phyloP scores from a whole-genome alignment of 1,140 invertebrate genomes.

The Drosophila pseudoananassae region DNA sequence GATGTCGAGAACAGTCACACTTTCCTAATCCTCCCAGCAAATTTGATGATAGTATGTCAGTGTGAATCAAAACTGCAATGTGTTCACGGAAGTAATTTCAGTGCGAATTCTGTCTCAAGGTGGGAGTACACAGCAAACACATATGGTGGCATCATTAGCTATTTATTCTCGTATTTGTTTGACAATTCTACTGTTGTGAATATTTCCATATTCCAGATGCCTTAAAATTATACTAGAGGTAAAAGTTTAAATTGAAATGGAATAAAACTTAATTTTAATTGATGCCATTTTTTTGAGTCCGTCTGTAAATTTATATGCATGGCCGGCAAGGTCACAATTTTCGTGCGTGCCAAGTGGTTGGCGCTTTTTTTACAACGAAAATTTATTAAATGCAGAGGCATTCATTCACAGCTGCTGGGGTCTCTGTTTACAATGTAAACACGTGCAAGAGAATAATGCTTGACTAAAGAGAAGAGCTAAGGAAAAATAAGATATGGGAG shows the following conservation, averaged over 20 bases:
- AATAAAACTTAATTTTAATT: background rate
- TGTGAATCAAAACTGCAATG: slow-evolving; percentile 23
- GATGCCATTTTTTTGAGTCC: background rate
- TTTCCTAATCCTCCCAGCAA: slow-evolving; percentile 6
- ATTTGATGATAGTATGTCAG: slow-evolving; percentile 35
- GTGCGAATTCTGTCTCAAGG: slow-evolving; percentile 16
- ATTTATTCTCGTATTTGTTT: background rate
- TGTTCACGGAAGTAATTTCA: slow-evolving; percentile 38
- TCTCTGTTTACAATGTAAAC: slow-evolving; percentile 52
- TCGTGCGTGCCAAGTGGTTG: slow-evolving; percentile 53
- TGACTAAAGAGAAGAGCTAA: background rate
- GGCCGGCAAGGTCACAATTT: slow-evolving; percentile 44
- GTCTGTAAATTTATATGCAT: slow-evolving; percentile 33
- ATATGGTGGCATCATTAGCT: background rate
- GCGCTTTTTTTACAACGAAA: slow-evolving; percentile 25
- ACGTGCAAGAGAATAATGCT: slow-evolving; percentile 34
- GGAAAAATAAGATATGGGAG: background rate
- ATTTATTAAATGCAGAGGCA: slow-evolving; percentile 34
- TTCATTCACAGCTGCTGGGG: slow-evolving; percentile 40
- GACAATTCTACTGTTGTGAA: too few species aligned
- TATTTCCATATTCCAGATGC: too few species aligned
- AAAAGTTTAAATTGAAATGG: too few species aligned
- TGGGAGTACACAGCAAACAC: slow-evolving; percentile 2
- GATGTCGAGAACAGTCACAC: slow-evolving; percentile 9
- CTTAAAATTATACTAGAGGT: too few species aligned